Percentiles rank a stretch among this genome's conserved stretches.
Conservation (phyloP, 2,797 vertebrate genomes). For the Fundulus diaphanus region DNA sequence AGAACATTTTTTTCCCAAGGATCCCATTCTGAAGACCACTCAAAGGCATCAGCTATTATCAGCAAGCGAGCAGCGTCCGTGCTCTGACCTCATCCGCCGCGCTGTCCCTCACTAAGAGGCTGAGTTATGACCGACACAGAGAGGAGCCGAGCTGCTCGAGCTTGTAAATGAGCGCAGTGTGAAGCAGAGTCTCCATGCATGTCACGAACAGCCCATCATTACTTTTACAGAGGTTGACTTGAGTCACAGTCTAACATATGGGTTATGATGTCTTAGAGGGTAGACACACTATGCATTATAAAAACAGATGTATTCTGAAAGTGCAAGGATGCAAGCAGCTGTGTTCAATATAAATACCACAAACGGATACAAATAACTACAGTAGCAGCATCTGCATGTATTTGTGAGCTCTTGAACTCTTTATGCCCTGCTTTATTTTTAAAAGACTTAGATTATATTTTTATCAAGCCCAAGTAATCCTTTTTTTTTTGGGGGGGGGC, state of each 20-base stretch:
- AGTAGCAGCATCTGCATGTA: not conserved
- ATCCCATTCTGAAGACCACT: slow-evolving; percentile 60
- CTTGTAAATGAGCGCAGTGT: slow-evolving; percentile 68
- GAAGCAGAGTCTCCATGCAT: slow-evolving; percentile 58
- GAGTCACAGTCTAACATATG: slow-evolving; percentile 63
- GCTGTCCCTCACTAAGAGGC: slow-evolving; percentile 59
- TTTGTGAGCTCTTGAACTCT: not conserved
- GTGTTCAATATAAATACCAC: slow-evolving; percentile 1
- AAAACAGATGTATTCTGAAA: slow-evolving; percentile 43
- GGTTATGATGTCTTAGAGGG: slow-evolving; percentile 42
- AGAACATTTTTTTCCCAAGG: slow-evolving; percentile 46
- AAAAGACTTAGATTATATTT: not conserved
- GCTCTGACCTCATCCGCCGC: slow-evolving; percentile 63
- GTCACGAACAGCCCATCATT: slow-evolving; percentile 71
- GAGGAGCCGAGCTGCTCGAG: slow-evolving; percentile 34
- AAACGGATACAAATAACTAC: not conserved
- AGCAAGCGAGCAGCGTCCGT: slow-evolving; percentile 37
- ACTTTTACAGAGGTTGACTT: slow-evolving; percentile 70
- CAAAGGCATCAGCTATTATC: slow-evolving; percentile 62
- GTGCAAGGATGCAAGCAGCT: slow-evolving; percentile 9
- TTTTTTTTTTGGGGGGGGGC: too few relatives aligned
- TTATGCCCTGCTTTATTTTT: not conserved
- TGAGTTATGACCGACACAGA: slow-evolving; percentile 64
- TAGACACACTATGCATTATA: slow-evolving; percentile 30
- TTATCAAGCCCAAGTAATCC: not conserved